Percentiles rank a stretch among this genome's conserved stretches.
phyloP scores from a whole-genome alignment of 2,888 invertebrate species.

The Cerastis leucographa region DNA sequence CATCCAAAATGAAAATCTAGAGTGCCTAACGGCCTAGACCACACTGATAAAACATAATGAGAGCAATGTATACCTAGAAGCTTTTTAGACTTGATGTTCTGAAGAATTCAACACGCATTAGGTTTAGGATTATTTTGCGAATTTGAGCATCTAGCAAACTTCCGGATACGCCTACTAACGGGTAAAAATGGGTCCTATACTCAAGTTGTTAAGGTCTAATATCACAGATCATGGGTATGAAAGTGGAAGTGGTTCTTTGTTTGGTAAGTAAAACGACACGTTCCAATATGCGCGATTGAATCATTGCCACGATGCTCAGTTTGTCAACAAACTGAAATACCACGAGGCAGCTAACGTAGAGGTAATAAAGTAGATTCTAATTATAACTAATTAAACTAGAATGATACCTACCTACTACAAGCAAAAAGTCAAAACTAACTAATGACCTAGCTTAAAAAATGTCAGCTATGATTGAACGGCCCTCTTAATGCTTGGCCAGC shows the following conservation, averaged over 20 bases:
- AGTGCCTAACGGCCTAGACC: conserved; percentile 42
- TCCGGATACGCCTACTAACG: conserved; percentile 34
- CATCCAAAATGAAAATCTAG: conserved; percentile 8
- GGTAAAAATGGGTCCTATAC: conserved; percentile 43
- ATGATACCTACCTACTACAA: not conserved
- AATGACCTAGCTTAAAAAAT: not conserved
- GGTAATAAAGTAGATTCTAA: conserved; percentile 55
- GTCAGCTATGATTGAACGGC: not conserved
- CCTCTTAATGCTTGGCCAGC: not conserved
- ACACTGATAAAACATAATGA: conserved; percentile 49
- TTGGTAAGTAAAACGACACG: conserved; percentile 57
- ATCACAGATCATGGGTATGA: conserved; percentile 31
- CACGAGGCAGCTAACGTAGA: conserved; percentile 52
- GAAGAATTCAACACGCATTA: conserved; percentile 38
- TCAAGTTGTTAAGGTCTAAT: conserved; percentile 32
- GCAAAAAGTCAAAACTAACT: not conserved
- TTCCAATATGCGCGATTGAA: conserved; percentile 68
- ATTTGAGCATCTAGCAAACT: conserved; percentile 53
- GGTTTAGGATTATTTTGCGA: conserved; percentile 38
- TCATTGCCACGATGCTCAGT: conserved; percentile 69
- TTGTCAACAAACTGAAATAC: conserved; percentile 76
- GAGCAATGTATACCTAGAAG: not conserved
- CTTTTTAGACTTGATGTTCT: not conserved
- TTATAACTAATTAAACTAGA: conserved; percentile 59
- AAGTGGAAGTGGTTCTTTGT: conserved; percentile 51